Conservation (phyloP, 1,140 invertebrate species). For the Pseudobourletiella spinata region DNA sequence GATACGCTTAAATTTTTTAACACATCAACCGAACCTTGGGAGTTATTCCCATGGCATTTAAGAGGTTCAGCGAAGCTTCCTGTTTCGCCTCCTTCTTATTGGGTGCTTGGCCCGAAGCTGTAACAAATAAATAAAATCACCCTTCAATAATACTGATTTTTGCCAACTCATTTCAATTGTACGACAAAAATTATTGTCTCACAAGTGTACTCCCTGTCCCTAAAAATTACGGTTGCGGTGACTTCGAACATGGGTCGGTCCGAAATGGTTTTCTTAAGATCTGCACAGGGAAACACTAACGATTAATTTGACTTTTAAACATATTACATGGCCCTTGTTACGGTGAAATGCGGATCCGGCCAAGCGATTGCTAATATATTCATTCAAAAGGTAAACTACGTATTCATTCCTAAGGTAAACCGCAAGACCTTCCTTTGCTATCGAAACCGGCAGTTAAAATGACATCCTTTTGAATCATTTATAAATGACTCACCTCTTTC, state of each 20-base stretch:
- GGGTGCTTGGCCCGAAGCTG: neutral
- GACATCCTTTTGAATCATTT: no score
- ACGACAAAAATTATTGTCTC: neutral
- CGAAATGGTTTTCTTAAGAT: neutral
- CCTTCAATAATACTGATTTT: no score
- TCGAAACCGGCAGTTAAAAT: no score
- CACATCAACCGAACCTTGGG: no score
- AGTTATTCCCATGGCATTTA: neutral
- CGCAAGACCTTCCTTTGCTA: no score
- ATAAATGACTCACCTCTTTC: slow-evolving; percentile 3
- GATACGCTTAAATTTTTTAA: no score
- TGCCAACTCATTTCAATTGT: neutral
- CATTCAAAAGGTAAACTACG: no score
- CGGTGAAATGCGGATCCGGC: no score
- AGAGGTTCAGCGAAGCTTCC: neutral
- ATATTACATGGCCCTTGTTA: no score
- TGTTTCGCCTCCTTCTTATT: neutral
- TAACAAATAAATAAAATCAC: no score
- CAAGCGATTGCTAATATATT: no score
- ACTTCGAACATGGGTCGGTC: neutral
- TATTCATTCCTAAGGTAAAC: no score
- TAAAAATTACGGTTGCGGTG: neutral
- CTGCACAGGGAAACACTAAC: neutral
- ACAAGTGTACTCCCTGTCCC: neutral
- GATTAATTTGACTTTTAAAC: neutral